Base-by-base conservation (phyloP, 2,888 invertebrate genomes). In the Drosophila yooni region DNA sequence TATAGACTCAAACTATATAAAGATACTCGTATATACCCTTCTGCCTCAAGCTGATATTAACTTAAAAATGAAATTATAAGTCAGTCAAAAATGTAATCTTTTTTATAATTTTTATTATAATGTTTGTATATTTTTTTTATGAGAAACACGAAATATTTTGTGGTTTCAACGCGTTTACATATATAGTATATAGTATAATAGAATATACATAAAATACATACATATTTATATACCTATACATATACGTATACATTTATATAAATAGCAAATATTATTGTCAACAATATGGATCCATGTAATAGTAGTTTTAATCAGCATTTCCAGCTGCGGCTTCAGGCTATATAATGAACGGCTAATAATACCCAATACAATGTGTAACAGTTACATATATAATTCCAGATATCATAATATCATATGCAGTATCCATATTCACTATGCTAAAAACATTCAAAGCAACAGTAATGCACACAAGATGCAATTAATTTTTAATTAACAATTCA, bases 251-350 rank as follows among this genome's bases (percentile, higher is more conserved):
- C 65, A 74, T 70, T 48, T 67, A 81, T 77, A 80, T 78, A 81
- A 70, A 80, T 76, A 64, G 72, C 76, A 90, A 90, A 75, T 90
- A 89, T 89, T 89, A 89, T 89, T 89, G 89, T 89, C 89, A 89
- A 90, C 89, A 88, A 86, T 79, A 81, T 88, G 82, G 38, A 38
- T 38, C 56, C 56, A 56, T 38, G 63, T 78, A 72, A 70, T 78
- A 81, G 53, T 65, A 54, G 53, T 56, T 29, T 54, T 71, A 63
- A 79, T 64, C 72, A 72, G 79, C 76, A 53, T 52, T 25, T 54
- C 53, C 68, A 69, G 63, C 74, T 87, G 88, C 79, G 79, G 81
- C 83, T 85, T 79, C 81, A 50, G 79, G 79, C 72, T 56, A 56
- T 56, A 38, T 67, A 78, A 76, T 70, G 40, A 71, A 53, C 50